phyloP scores from a whole-genome alignment of 2,113 vertebrate species.

The Mastomys natalensis region DNA sequence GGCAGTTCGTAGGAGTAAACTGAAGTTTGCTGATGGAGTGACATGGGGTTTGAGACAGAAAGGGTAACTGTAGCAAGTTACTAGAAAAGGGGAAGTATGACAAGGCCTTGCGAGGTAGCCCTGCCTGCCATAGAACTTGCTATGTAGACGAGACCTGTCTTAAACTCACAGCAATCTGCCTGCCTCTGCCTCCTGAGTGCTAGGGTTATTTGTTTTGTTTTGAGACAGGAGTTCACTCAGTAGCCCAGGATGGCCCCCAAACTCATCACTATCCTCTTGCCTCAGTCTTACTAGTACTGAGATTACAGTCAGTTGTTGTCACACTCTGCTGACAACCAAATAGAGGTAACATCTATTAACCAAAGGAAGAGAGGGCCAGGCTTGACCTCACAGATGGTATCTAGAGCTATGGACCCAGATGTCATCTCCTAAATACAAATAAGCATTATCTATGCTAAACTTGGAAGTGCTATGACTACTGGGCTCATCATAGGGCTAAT shows the following conservation, averaged over 20 bases:
- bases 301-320: neutral
- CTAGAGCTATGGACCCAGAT: neutral
- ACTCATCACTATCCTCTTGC: neutral
- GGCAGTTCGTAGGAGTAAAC: neutral
- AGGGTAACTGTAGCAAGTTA: neutral
- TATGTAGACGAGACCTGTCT: neutral
- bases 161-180: neutral
- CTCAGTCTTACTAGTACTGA: neutral
- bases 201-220: neutral
- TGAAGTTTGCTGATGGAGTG: accelerated
- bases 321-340: neutral
- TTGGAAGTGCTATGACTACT: neutral
- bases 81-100: neutral
- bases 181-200: neutral
- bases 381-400: too few species aligned
- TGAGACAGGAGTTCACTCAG: neutral
- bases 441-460: neutral
- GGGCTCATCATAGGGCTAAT: neutral
- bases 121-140: neutral
- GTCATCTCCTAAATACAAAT: neutral
- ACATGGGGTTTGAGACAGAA: neutral
- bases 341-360: neutral
- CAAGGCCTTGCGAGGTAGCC: neutral
- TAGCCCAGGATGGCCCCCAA: neutral
- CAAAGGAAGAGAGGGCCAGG: neutral